A percentile compares a stretch with the other conserved stretches of the same genome.
These are phyloP conservation scores for Bilobella aurantiaca DNA, from an alignment of 1,140 invertebrate genomes.

Conservation along the genomic window DNA sequence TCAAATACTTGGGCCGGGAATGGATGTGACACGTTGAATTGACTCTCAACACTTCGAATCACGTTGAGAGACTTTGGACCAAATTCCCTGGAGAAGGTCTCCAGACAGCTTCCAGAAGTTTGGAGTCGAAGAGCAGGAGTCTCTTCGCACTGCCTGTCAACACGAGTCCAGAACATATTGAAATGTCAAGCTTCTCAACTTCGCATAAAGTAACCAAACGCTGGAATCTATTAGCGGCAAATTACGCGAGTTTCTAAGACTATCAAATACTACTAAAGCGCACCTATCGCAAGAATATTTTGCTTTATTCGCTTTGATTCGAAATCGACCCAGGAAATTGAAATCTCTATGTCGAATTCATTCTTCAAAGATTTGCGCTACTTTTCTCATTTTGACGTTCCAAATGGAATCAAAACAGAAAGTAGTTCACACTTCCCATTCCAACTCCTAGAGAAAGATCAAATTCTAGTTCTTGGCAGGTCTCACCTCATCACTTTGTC, in stretches of 20 bases:
- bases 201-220: too few species aligned
- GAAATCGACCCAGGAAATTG: too few species aligned
- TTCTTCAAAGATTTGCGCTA: too few species aligned
- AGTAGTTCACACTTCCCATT: neutral
- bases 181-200: constrained; percentile 1
- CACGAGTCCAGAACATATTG: neutral
- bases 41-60: constrained; percentile 14
- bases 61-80: constrained; percentile 24
- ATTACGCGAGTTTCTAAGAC: too few species aligned
- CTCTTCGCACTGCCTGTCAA: neutral
- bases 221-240: too few species aligned
- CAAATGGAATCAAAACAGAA: neutral
- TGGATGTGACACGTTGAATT: constrained; percentile 25
- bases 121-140: neutral
- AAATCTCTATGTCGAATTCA: too few species aligned
- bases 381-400: too few species aligned
- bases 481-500: constrained; percentile 22
- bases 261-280: too few species aligned
- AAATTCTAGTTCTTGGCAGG: neutral
- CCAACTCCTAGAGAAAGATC: neutral
- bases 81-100: constrained; percentile 20
- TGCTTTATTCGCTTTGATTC: too few species aligned
- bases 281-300: too few species aligned
- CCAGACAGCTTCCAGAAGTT: constrained; percentile 18
- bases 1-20: constrained; percentile 19